phyloP scores from a whole-genome alignment of 2,888 invertebrate genomes.

The Calameuta filiformis region DNA sequence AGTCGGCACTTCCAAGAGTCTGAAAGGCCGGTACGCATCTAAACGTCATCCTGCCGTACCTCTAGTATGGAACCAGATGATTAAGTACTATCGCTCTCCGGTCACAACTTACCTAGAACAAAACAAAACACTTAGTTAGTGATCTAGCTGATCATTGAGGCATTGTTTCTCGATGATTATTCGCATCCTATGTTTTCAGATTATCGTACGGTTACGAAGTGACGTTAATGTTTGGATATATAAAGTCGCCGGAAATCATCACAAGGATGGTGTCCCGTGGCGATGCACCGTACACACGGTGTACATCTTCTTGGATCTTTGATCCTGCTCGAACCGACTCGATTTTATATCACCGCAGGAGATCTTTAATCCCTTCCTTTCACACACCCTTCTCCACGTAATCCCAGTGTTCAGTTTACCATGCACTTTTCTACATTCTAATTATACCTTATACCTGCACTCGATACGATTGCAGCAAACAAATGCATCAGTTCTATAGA shows the following conservation, averaged over 20 bases:
- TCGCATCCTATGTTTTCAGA: neutral
- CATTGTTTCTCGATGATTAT: neutral
- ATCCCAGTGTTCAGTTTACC: neutral
- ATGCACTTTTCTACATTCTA: neutral
- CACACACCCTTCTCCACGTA: neutral
- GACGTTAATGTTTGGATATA: neutral
- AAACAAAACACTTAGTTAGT: slow-evolving; percentile 74
- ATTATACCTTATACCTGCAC: neutral
- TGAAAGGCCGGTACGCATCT: slow-evolving; percentile 77
- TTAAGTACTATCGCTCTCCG: slow-evolving; percentile 51
- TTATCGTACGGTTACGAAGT: neutral
- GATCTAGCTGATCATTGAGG: slow-evolving; percentile 46
- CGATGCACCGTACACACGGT: neutral
- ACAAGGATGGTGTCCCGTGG: neutral
- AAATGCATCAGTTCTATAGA: too few relatives aligned
- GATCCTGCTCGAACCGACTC: slow-evolving; percentile 9
- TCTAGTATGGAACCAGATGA: slow-evolving; percentile 32
- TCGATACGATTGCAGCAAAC: neutral
- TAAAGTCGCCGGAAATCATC: neutral
- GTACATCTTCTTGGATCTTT: neutral
- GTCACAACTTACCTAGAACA: slow-evolving; percentile 77
- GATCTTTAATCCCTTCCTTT: slow-evolving; percentile 6
- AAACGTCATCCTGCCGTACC: slow-evolving; percentile 72
- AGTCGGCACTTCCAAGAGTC: slow-evolving; percentile 72
- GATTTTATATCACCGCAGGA: slow-evolving; percentile 20